phyloP scores from a whole-genome alignment of 2,888 invertebrate species.

The Amblyjoppa fuscipennis region DNA sequence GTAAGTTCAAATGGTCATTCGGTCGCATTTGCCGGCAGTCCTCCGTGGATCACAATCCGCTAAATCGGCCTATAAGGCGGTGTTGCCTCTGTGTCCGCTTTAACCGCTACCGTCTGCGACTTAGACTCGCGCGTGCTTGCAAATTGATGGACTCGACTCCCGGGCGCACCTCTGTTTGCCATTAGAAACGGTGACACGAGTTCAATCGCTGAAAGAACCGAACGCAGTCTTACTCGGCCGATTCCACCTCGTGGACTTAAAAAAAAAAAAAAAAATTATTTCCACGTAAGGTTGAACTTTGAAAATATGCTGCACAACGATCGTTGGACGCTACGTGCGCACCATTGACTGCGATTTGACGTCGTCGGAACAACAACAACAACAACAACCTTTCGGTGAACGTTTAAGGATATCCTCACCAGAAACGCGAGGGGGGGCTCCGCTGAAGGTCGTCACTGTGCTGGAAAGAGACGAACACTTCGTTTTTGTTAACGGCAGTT shows the following conservation, averaged over 20 bases:
- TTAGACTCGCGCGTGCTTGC: slow-evolving; percentile 1
- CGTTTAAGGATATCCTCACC: too few species aligned
- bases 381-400: too few species aligned
- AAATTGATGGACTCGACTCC: slow-evolving; percentile 45
- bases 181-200: slow-evolving; percentile 20
- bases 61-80: neutral
- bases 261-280: too few species aligned
- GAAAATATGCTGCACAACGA: neutral
- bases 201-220: slow-evolving; percentile 30
- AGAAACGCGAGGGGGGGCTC: too few species aligned
- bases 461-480: too few species aligned
- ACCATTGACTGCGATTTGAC: too few species aligned
- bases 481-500: too few species aligned
- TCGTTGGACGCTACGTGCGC: neutral
- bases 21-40: slow-evolving; percentile 21
- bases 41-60: neutral
- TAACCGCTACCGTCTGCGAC: neutral
- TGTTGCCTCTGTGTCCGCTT: neutral
- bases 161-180: slow-evolving; percentile 43
- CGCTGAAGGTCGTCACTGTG: too few species aligned
- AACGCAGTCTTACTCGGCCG: neutral
- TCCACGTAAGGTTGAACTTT: too few species aligned
- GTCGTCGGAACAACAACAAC: too few species aligned
- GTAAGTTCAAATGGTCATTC: slow-evolving; percentile 42
- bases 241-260: neutral